Conservation (phyloP, 1,140 invertebrate species). For the Saccostrea glomerata region DNA sequence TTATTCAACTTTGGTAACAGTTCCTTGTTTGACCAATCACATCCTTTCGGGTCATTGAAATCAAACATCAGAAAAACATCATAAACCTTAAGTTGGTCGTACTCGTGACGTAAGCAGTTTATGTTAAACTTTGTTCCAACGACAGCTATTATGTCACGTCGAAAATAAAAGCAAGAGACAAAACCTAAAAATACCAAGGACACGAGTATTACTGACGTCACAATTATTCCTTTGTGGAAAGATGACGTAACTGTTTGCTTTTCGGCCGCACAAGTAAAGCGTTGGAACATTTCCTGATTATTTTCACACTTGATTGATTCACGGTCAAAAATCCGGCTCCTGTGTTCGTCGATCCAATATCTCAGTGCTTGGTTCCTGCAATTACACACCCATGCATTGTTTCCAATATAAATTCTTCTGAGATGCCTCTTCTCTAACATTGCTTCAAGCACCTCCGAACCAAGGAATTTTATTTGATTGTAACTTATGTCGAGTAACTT, state of each 20-base stretch:
- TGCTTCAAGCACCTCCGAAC: background rate
- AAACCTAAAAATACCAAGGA: background rate
- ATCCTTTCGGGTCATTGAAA: conserved; percentile 50
- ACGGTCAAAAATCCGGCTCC: conserved; percentile 39
- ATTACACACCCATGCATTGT: conserved; percentile 48
- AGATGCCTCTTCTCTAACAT: background rate
- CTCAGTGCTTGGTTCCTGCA: conserved; percentile 52
- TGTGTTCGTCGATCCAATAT: conserved; percentile 41
- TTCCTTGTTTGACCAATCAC: conserved; percentile 46
- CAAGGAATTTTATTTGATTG: conserved; percentile 38
- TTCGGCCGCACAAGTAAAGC: background rate
- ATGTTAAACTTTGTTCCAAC: conserved; percentile 41
- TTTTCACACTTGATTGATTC: conserved; percentile 43
- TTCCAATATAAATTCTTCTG: conserved; percentile 25
- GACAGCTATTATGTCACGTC: conserved; percentile 49
- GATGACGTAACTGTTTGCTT: background rate
- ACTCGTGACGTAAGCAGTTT: conserved; percentile 39
- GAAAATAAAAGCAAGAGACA: conserved; percentile 50
- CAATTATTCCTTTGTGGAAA: conserved; percentile 11
- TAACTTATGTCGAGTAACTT: conserved; percentile 42
- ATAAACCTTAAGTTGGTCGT: conserved; percentile 44
- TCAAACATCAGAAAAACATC: conserved; percentile 55
- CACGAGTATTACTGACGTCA: conserved; percentile 42
- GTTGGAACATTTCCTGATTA: conserved; percentile 23
- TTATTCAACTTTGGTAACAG: conserved; percentile 43